These are phyloP conservation scores for Piezodorus guildinii DNA, from an alignment of 1,140 invertebrate genomes.

Conservation along the genomic window DNA sequence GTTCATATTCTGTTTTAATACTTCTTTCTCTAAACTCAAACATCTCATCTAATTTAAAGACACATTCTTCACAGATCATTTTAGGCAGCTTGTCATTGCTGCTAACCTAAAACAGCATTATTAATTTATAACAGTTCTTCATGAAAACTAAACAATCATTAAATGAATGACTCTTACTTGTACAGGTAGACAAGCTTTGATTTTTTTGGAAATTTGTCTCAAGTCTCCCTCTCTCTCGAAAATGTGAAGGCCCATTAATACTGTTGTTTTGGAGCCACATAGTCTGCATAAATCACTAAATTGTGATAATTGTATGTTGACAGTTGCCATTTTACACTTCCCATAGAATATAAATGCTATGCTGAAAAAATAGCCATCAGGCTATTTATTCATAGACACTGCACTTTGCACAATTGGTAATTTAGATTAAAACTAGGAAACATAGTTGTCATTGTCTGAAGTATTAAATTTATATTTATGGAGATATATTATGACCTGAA, in stretches of 20 bases:
- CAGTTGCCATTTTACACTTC: slow-evolving; percentile 16
- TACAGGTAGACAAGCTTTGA: slow-evolving; percentile 44
- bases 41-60: slow-evolving; percentile 44
- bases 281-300: slow-evolving; percentile 43
- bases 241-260: slow-evolving; percentile 44
- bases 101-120: slow-evolving; percentile 36
- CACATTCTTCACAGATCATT: slow-evolving; percentile 45
- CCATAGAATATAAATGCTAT: not conserved
- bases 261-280: slow-evolving; percentile 43
- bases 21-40: slow-evolving; percentile 47
- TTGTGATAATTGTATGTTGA: slow-evolving; percentile 30
- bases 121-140: slow-evolving; percentile 1
- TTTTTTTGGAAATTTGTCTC: slow-evolving; percentile 46
- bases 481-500: slow-evolving; percentile 16
- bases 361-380: slow-evolving; percentile 3
- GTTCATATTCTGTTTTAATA: slow-evolving; percentile 38
- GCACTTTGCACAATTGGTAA: not conserved
- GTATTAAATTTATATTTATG: too few relatives aligned
- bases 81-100: slow-evolving; percentile 45
- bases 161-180: slow-evolving; percentile 35
- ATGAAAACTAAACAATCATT: slow-evolving; percentile 20
- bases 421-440: not conserved
- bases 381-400: not conserved
- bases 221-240: slow-evolving; percentile 43
- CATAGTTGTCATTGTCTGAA: not conserved